Percentiles rank a stretch among this genome's conserved stretches.
These are phyloP conservation scores for Lissocephala sabroskyi DNA, from an alignment of 2,888 invertebrate genomes.

Conservation along the genomic window DNA sequence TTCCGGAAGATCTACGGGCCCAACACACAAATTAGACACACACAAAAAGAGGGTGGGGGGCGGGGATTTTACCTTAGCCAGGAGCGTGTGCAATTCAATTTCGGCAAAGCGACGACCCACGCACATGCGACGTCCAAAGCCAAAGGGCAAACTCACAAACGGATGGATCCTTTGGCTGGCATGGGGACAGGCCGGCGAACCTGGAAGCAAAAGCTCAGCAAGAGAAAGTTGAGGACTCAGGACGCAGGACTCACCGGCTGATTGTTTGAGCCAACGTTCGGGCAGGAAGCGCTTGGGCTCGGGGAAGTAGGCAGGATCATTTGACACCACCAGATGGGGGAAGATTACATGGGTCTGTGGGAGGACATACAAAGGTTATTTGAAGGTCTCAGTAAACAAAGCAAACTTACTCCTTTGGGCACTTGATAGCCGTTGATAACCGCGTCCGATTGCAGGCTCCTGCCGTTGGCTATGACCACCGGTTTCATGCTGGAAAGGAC, in stretches of 20 bases:
- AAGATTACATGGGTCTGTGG: conserved; percentile 84
- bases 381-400: too few species aligned
- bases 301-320: conserved; percentile 81
- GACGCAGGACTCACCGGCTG: conserved; percentile 55
- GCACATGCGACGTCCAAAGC: conserved; percentile 84
- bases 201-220: conserved; percentile 3
- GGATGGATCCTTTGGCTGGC: conserved; percentile 78
- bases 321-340: conserved; percentile 84
- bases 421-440: conserved; percentile 84
- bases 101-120: conserved; percentile 87
- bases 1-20: conserved; percentile 83
- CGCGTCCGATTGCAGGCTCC: conserved; percentile 83
- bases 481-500: conserved; percentile 84
- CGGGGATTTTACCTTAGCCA: conserved; percentile 81
- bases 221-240: neutral
- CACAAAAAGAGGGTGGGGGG: too few species aligned
- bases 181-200: conserved; percentile 57
- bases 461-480: conserved; percentile 85
- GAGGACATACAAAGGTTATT: too few species aligned
- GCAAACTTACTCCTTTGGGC: conserved; percentile 82
- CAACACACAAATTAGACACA: too few species aligned
- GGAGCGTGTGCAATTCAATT: conserved; percentile 81
- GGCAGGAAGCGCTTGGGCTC: conserved; percentile 81
- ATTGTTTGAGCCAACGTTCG: conserved; percentile 83
- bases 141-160: conserved; percentile 83